Percentiles rank a stretch among this genome's conserved stretches.
phyloP scores from a whole-genome alignment of 2,113 vertebrate genomes.

The Lonchura striata region DNA sequence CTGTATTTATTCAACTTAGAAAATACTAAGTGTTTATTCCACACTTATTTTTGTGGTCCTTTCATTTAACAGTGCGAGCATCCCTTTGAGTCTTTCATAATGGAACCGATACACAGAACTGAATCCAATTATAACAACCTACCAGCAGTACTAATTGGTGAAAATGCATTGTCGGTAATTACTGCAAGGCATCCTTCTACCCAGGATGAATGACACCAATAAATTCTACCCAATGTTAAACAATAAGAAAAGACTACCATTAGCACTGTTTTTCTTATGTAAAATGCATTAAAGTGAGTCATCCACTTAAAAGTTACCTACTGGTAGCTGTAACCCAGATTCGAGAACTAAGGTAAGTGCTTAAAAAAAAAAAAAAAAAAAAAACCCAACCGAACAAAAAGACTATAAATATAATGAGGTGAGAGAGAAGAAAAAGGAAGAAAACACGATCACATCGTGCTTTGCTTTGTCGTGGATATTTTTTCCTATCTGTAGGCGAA shows the following conservation, averaged over 20 bases:
- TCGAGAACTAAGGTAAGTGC: conserved; percentile 24
- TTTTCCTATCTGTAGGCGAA: not conserved
- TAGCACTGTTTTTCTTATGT: conserved; percentile 64
- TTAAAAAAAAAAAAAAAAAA: not conserved
- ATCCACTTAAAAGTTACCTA: conserved; percentile 60
- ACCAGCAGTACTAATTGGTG: conserved; percentile 53
- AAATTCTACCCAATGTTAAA: conserved; percentile 46
- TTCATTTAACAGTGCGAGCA: not conserved
- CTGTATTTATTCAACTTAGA: not conserved
- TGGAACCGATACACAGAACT: conserved; percentile 48
- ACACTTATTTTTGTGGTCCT: not conserved
- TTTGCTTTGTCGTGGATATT: not conserved
- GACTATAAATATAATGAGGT: not conserved
- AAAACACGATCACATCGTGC: not conserved
- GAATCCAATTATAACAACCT: conserved; percentile 61
- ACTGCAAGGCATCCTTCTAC: conserved; percentile 45
- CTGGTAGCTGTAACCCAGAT: conserved; percentile 56
- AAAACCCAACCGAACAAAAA: not conserved
- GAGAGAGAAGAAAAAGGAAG: not conserved
- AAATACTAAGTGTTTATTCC: not conserved
- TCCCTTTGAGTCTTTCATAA: conserved; percentile 41
- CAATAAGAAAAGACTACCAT: conserved; percentile 32
- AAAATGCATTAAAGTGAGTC: conserved; percentile 72
- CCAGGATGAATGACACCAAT: conserved; percentile 29
- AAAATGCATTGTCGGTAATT: conserved; percentile 36